phyloP scores from a whole-genome alignment of 64 coral and sea anemone species.

The Astreopora myriophthalma region DNA sequence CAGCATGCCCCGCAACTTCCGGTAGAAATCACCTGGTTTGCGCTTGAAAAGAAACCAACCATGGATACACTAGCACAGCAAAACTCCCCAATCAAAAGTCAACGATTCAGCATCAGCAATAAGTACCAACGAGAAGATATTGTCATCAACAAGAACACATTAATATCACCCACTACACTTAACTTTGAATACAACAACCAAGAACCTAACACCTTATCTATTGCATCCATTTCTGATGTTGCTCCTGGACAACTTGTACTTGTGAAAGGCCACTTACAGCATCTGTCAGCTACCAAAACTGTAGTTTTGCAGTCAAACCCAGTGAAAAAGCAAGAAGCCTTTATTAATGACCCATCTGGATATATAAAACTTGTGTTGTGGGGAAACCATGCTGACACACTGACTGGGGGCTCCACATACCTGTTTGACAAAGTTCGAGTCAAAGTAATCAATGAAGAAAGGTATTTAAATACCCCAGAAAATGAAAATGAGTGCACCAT shows the following conservation, averaged over 20 bases:
- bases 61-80: slow-evolving; percentile 33
- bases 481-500: slow-evolving; percentile 42
- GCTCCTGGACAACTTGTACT: slow-evolving; percentile 33
- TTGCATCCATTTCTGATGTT: slow-evolving; percentile 23
- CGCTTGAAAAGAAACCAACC: neutral
- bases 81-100: slow-evolving; percentile 1
- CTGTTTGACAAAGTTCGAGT: slow-evolving; percentile 50
- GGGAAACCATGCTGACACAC: slow-evolving; percentile 6
- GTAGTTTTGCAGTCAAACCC: slow-evolving; percentile 6
- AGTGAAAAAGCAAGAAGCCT: slow-evolving; percentile 53
- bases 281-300: slow-evolving; percentile 24
- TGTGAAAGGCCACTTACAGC: slow-evolving; percentile 29
- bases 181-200: slow-evolving; percentile 3
- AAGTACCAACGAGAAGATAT: slow-evolving; percentile 41
- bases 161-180: slow-evolving; percentile 5
- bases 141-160: slow-evolving; percentile 42
- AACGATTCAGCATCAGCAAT: slow-evolving; percentile 16
- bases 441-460: slow-evolving; percentile 4
- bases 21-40: too few species aligned
- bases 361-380: slow-evolving; percentile 58
- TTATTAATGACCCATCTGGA: slow-evolving; percentile 41
- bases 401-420: slow-evolving; percentile 36
- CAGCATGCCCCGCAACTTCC: too few species aligned
- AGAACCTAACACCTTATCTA: slow-evolving; percentile 16
- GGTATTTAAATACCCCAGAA: slow-evolving; percentile 31